Base-by-base conservation (phyloP, 92 coral and sea anemone species). In the Epizoanthus stellaris region DNA sequence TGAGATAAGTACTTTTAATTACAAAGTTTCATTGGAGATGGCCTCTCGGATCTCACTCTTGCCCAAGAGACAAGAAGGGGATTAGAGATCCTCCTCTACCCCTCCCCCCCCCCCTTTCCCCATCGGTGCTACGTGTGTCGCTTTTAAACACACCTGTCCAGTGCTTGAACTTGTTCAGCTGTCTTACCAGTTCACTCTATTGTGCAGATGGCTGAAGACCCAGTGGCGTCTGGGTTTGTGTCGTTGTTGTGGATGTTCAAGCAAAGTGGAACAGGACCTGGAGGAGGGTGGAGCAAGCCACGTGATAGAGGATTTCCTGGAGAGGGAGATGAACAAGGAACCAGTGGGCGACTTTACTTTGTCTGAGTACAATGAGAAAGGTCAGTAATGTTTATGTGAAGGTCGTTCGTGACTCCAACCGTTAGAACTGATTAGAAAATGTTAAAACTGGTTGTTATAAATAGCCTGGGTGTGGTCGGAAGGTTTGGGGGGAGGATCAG, bases 281-380 rank as follows among this genome's bases (percentile, higher is more conserved):
- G 93, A 88, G 76, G 94, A 91, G 47, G 95, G 91, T 67, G 93
- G 85, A 7, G 61, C 87, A 17, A 72, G 87, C 14, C 85, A 76
- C 63, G 81, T 74, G 56, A n/a, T 92, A 19, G 98, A 96, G 85
- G 99, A 96, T 75, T 95, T 81, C 87, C 80, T 96, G 75, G 92
- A 92, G 68, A 87, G 90, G 75, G 99, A 96, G 80, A 67, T 91
- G 63, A 70, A 84, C n/a, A 96, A 94, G 67, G 96, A 90, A 73
- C 92, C 90, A 11, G 75, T 93, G 34, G 98, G 96, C 25, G 97
- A 96, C 86, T 94, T 96, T 68, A 96, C 95, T 6, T 84, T 96
- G 13, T 92, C 99, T 6, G 98, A 96, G 66, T 96, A 96, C 93
- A 96, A 91, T 62, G 99, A 96, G 81, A 96, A 96, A 96, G 99